Evolutionary conservation across 2,797 vertebrate genomes (phyloP).

Genomic region (Scolopax rusticola): DNA sequence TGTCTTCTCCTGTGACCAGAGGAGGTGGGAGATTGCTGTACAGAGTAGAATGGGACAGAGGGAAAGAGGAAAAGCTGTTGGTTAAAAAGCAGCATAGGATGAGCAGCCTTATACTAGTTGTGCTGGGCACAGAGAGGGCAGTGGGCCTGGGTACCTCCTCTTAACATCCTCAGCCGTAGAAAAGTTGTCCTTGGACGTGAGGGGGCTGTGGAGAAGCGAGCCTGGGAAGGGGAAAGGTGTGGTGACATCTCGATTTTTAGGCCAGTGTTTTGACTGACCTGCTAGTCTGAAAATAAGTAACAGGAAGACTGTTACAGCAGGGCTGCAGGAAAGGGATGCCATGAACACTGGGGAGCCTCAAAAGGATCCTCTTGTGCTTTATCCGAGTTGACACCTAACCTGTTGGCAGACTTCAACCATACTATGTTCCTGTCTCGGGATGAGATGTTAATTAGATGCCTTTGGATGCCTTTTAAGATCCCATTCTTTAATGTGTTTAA

Average conservation of each 20-base stretch:
- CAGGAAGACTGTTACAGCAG: neutral
- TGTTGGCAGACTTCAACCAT: neutral
- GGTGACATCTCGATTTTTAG: neutral
- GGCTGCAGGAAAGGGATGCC: neutral
- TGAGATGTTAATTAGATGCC: neutral
- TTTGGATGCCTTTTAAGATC: neutral
- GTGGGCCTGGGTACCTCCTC: neutral
- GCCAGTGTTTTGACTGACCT: neutral
- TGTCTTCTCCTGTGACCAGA: fast-evolving
- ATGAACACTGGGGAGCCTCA: neutral
- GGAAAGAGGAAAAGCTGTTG: neutral
- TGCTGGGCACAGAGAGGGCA: neutral
- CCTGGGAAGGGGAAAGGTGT: neutral
- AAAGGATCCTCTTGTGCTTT: neutral
- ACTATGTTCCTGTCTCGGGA: neutral
- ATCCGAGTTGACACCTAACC: neutral
- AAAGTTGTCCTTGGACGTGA: neutral
- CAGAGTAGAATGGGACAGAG: neutral
- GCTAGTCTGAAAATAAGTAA: neutral
- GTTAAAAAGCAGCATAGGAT: neutral
- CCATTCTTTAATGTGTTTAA: neutral
- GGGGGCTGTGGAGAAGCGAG: neutral
- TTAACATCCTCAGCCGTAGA: neutral
- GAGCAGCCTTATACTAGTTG: neutral
- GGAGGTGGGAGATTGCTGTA: neutral